phyloP scores from a whole-genome alignment of 1,140 invertebrate species.

The Drosophila takahashii region DNA sequence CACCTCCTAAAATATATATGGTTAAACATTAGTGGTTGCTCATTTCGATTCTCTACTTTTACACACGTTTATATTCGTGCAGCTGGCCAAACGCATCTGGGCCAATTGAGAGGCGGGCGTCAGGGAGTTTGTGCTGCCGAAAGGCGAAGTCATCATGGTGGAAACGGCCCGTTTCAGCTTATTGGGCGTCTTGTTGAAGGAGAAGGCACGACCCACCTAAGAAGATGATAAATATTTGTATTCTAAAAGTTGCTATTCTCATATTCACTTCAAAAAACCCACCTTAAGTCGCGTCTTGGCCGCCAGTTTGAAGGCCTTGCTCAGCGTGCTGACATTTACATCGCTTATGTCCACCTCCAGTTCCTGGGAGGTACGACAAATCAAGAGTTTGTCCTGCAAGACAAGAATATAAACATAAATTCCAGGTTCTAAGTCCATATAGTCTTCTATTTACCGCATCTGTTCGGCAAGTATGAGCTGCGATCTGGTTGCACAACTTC shows the following conservation, averaged over 20 bases:
- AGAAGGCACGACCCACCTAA: slow-evolving; percentile 94
- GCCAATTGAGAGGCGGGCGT: slow-evolving; percentile 90
- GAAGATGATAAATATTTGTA: background rate
- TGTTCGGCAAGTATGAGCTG: slow-evolving; percentile 93
- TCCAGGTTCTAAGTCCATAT: background rate
- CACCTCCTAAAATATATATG: slow-evolving; percentile 86
- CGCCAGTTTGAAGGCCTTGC: slow-evolving; percentile 94
- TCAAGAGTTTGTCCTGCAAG: slow-evolving; percentile 84
- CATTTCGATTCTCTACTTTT: background rate
- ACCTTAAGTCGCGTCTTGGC: slow-evolving; percentile 93
- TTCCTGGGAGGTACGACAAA: slow-evolving; percentile 89
- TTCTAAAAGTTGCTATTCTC: background rate
- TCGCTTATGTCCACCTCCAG: slow-evolving; percentile 94
- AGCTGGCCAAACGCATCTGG: slow-evolving; percentile 93
- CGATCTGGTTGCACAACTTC: slow-evolving; percentile 93
- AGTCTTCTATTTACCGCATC: slow-evolving; percentile 89
- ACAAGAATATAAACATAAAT: slow-evolving; percentile 7
- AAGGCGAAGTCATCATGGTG: slow-evolving; percentile 95
- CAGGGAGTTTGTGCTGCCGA: slow-evolving; percentile 91
- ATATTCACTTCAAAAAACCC: background rate
- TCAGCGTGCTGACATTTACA: slow-evolving; percentile 92
- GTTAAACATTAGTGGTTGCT: slow-evolving; percentile 1
- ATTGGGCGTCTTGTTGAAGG: slow-evolving; percentile 97
- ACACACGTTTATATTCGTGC: slow-evolving; percentile 93
- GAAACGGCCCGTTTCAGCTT: slow-evolving; percentile 97